Percentiles rank a stretch among this genome's conserved stretches.
Evolutionary conservation across 2,113 vertebrate species (phyloP).

Genomic region (Piaya cayana): DNA sequence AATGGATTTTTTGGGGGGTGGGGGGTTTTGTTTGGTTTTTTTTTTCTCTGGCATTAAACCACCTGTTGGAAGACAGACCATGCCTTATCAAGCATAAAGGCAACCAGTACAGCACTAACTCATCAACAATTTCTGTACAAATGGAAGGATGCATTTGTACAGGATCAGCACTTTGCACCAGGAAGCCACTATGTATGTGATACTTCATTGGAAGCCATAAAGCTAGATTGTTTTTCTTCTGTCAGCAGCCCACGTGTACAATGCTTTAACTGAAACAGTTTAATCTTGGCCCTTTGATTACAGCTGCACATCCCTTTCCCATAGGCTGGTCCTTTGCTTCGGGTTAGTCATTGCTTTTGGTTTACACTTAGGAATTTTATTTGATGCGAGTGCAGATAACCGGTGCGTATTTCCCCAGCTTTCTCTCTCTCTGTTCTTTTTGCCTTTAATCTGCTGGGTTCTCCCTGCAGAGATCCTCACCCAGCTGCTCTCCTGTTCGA

Average conservation of each 20-base stretch:
- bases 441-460: background rate
- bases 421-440: constrained; percentile 47
- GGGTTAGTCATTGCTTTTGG: constrained; percentile 32
- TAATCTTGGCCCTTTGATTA: background rate
- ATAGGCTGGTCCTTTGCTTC: background rate
- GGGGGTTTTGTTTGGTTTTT: no score
- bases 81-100: constrained; percentile 2
- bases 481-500: background rate
- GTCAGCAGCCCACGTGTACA: background rate
- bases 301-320: background rate
- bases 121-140: background rate
- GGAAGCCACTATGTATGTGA: background rate
- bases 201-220: background rate
- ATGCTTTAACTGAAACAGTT: background rate
- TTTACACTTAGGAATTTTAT: constrained; percentile 23
- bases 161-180: constrained; percentile 36
- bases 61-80: background rate
- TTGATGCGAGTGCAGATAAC: constrained; percentile 3
- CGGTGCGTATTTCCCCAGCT: background rate
- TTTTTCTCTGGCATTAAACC: constrained; percentile 33
- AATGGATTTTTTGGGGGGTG: no score
- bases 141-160: background rate
- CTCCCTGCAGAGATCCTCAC: background rate
- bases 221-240: background rate
- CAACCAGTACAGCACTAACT: background rate